These are phyloP conservation scores for Polia nebulosa DNA, from an alignment of 2,888 invertebrate species.

Conservation along the genomic window DNA sequence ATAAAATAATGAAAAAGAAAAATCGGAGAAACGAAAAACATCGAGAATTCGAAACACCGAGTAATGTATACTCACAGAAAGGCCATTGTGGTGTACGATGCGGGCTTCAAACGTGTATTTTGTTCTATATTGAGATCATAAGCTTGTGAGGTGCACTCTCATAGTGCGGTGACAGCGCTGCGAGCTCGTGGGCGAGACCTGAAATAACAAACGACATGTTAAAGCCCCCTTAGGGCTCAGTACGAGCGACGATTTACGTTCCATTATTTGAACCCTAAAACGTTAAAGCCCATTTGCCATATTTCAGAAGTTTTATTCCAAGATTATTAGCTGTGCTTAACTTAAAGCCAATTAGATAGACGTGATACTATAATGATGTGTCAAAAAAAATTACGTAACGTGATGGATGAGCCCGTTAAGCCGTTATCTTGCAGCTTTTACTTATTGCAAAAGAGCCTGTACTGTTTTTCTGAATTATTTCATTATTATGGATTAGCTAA, in stretches of 20 bases:
- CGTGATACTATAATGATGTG: constrained; percentile 31
- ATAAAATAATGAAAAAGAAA: constrained; percentile 84
- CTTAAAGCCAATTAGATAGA: constrained; percentile 35
- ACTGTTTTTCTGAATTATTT: constrained; percentile 14
- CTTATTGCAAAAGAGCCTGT: constrained; percentile 5
- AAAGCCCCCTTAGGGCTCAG: constrained; percentile 57
- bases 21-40: constrained; percentile 85
- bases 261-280: constrained; percentile 45
- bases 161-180: constrained; percentile 84
- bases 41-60: constrained; percentile 81
- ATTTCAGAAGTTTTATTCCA: constrained; percentile 23
- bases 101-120: constrained; percentile 78
- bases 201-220: constrained; percentile 83
- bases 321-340: constrained; percentile 4
- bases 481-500: no score
- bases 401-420: constrained; percentile 27
- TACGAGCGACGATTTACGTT: constrained; percentile 43
- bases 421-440: constrained; percentile 22
- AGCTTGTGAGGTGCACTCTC: constrained; percentile 85
- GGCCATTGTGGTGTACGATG: constrained; percentile 81
- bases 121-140: constrained; percentile 84
- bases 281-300: constrained; percentile 12
- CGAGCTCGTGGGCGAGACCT: constrained; percentile 81
- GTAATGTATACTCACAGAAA: constrained; percentile 85
- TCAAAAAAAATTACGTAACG: constrained; percentile 38